Evolutionary conservation across 2,888 invertebrate genomes (phyloP), one percentile per base, ranked within the genome.

Genomic region (Mythimna impura): DNA sequence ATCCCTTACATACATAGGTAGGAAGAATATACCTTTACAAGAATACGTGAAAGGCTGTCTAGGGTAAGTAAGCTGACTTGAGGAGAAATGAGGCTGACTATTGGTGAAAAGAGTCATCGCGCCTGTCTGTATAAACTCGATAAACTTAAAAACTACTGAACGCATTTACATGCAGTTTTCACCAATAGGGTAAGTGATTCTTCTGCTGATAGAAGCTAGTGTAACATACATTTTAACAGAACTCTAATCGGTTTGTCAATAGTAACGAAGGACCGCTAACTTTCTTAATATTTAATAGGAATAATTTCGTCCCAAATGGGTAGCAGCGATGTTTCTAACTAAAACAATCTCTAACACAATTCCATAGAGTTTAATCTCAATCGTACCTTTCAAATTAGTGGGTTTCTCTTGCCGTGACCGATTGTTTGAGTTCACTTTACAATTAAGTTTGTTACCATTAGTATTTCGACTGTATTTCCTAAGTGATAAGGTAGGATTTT

Each of bases 351-450:
- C 20, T 70, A 61, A 43, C 22, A 9, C 63, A 63, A 75, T 14
- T 17, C 12, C 7, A 54, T 62, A 78, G 43, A 66, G 76, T 76
- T 22, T 50, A 66, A 75, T 66, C 40, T 75, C 55, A 70, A 60
- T 25, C 34, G 62, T 9, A 66, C n/a, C 22, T 60, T 6, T 14
- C 25, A 64, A 63, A 66, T 71, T 36, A 14, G 43, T 66, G 8
- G 60, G 22, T 80, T 78, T 68, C 80, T 63, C 68, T 81, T 58
- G 66, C 66, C 72, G 64, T 80, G 68, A 73, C 81, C 66, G 68
- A 80, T 81, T 80, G 61, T 57, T 58, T 34, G 50, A 73, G 67
- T 70, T 81, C 60, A 71, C 43, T 66, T 76, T 71, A 58, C 57
- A 68, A 68, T 58, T 54, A 62, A 20, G 57, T 47, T 25, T 52